Conservation (phyloP, 1,140 invertebrate genomes). For the Drosophila pallidifrons region DNA sequence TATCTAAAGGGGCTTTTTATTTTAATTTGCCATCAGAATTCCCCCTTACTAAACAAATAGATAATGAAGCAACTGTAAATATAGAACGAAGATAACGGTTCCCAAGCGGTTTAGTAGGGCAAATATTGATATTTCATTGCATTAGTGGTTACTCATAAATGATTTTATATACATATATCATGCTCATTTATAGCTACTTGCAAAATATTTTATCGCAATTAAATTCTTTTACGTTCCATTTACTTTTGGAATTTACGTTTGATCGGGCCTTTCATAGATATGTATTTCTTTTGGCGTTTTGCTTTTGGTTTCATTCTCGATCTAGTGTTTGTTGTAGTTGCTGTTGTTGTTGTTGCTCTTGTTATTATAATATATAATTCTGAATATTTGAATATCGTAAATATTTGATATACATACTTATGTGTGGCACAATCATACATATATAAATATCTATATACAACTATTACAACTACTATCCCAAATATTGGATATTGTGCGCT, state of each 20-base stretch:
- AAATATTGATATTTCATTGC: background rate
- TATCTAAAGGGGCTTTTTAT: too few species aligned
- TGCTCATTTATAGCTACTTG: background rate
- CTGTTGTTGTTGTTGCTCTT: conserved; percentile 19
- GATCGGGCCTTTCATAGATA: background rate
- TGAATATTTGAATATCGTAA: conserved; percentile 18
- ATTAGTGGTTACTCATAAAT: background rate
- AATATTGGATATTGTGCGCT: conserved; percentile 77
- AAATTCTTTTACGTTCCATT: background rate
- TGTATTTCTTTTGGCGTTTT: conserved; percentile 11
- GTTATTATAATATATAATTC: conserved; percentile 17
- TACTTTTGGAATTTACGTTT: background rate
- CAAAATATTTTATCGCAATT: background rate
- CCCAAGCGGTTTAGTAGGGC: background rate
- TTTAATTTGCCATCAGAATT: too few species aligned
- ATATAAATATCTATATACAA: conserved; percentile 53
- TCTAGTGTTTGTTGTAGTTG: conserved; percentile 31
- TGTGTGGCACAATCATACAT: conserved; percentile 27
- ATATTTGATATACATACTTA: conserved; percentile 36
- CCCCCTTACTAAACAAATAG: background rate
- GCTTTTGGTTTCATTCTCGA: conserved; percentile 34
- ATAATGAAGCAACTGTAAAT: background rate
- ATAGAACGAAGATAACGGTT: background rate
- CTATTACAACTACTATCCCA: conserved; percentile 57
- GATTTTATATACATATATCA: background rate